phyloP scores from a whole-genome alignment of 2,113 vertebrate species.

The Choloepus hoffmanni region DNA sequence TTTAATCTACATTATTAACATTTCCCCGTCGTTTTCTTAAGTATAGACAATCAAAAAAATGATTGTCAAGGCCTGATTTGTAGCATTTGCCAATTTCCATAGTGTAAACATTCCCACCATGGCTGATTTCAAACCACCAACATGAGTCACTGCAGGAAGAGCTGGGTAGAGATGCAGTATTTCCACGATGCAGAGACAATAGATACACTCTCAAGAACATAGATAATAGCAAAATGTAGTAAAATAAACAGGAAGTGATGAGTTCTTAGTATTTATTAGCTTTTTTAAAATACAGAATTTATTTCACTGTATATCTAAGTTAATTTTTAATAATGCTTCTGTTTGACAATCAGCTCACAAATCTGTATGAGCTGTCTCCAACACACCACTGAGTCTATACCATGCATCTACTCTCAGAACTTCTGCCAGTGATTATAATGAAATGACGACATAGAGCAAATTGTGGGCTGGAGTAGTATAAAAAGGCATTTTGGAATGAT shows the following conservation, averaged over 20 bases:
- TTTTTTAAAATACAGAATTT: not conserved
- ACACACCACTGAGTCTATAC: not conserved
- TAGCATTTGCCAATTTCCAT: not conserved
- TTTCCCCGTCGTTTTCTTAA: slow-evolving; percentile 9
- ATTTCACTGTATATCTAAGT: not conserved
- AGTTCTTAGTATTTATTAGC: not conserved
- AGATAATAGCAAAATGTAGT: not conserved
- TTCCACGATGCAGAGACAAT: not conserved
- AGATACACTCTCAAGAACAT: not conserved
- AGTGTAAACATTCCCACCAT: not conserved
- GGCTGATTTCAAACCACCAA: not conserved
- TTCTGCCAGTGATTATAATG: not conserved
- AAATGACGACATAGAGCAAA: not conserved
- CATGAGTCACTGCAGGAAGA: not conserved
- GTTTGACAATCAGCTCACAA: not conserved
- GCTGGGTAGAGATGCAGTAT: not conserved
- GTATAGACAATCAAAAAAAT: not conserved
- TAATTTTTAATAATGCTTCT: not conserved
- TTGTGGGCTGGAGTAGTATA: not conserved
- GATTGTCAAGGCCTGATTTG: not conserved
- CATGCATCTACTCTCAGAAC: not conserved
- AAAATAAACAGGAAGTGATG: not conserved
- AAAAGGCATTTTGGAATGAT: not conserved
- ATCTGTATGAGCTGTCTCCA: not conserved
- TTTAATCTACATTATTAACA: not conserved